Conservation (phyloP, 2,113 vertebrate genomes). For the Ophthalmolycus amberensis region DNA sequence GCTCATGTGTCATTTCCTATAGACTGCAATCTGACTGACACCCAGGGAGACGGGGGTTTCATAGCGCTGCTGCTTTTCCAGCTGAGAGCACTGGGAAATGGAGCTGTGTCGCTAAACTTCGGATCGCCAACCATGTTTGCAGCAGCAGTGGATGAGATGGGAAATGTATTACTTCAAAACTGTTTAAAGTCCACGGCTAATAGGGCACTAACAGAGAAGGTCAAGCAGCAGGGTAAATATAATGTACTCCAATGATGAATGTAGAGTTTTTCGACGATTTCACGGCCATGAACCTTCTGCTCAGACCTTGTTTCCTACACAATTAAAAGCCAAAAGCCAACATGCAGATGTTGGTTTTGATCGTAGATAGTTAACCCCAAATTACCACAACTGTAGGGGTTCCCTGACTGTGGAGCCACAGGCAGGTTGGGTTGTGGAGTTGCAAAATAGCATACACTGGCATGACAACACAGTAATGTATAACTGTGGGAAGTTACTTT, state of each 20-base stretch:
- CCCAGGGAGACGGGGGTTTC: conserved; percentile 26
- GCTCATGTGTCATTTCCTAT: conserved; percentile 70
- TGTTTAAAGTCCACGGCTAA: conserved; percentile 18
- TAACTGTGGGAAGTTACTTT: background rate
- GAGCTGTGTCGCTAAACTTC: background rate
- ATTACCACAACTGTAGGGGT: too few species aligned
- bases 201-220: conserved; percentile 14
- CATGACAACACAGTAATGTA: background rate
- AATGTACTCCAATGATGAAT: background rate
- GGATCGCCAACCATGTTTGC: background rate
- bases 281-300: background rate
- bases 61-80: conserved; percentile 24
- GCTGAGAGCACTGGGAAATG: conserved; percentile 19
- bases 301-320: background rate
- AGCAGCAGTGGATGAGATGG: conserved; percentile 1
- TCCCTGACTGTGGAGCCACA: background rate
- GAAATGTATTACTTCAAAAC: conserved; percentile 16
- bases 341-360: background rate
- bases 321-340: background rate
- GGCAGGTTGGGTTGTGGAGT: background rate
- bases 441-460: background rate
- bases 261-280: background rate
- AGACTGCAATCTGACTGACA: conserved; percentile 49
- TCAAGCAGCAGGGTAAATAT: conserved; percentile 21
- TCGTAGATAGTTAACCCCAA: background rate